Percentiles rank a stretch among this genome's conserved stretches.
These are phyloP conservation scores for Hoplostethus atlanticus DNA, from an alignment of 2,797 vertebrate species.

Conservation along the genomic window DNA sequence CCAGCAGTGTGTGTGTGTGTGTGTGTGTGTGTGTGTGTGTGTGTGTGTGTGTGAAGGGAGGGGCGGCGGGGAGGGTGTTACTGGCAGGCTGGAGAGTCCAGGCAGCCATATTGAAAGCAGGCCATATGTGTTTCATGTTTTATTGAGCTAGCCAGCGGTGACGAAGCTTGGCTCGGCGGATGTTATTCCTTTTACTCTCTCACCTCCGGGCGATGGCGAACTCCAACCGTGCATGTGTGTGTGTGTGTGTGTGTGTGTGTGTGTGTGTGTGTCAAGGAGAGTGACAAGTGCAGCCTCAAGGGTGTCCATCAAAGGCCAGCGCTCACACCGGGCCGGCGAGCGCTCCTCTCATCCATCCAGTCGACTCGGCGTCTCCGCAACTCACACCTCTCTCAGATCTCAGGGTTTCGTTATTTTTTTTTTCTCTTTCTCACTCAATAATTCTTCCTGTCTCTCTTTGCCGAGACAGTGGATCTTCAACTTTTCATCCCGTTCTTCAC, in stretches of 20 bases:
- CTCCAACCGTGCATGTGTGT: constrained; percentile 13
- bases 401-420: background rate
- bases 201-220: constrained; percentile 22
- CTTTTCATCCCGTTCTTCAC: constrained; percentile 53
- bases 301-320: constrained; percentile 46
- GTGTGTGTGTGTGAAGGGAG: no score
- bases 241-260: constrained; percentile 20
- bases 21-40: background rate
- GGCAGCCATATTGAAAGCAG: constrained; percentile 49
- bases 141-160: constrained; percentile 49
- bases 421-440: constrained; percentile 49
- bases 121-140: constrained; percentile 50
- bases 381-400: constrained; percentile 26
- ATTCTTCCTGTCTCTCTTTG: constrained; percentile 38
- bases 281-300: constrained; percentile 54
- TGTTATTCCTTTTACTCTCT: constrained; percentile 21
- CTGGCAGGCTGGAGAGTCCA: constrained; percentile 6
- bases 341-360: no score
- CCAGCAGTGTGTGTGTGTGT: background rate
- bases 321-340: no score
- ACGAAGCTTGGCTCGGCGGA: constrained; percentile 17
- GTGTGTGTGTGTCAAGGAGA: constrained; percentile 25
- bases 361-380: constrained; percentile 3
- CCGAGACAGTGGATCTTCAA: constrained; percentile 36
- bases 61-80: background rate